A percentile compares a stretch with the other conserved stretches of the same genome.
Conservation (phyloP, 2,113 vertebrate genomes). For the Caloenas nicobarica region DNA sequence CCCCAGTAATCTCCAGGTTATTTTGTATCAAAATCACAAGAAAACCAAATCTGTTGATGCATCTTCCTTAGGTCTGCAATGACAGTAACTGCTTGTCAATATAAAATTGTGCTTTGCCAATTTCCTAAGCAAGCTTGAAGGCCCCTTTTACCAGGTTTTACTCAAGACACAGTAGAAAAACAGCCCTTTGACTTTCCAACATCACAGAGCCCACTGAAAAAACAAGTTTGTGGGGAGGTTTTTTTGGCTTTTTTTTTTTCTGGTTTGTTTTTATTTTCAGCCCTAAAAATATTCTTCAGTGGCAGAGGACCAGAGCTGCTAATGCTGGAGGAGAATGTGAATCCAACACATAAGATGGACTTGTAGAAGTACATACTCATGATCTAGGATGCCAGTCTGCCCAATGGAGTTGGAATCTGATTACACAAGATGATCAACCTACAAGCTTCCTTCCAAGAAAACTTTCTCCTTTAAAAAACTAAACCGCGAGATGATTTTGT, state of each 20-base stretch:
- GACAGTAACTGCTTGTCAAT: not conserved
- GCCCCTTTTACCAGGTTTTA: not conserved
- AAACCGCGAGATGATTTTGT: not conserved
- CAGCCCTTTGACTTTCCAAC: not conserved
- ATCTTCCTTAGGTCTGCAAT: not conserved
- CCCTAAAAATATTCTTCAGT: not conserved
- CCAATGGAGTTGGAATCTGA: not conserved
- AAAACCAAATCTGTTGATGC: not conserved
- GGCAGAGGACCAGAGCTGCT: not conserved
- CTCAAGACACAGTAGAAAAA: not conserved
- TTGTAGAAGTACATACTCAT: not conserved
- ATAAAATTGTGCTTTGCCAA: not conserved
- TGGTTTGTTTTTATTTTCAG: not conserved
- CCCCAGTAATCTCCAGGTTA: not conserved
- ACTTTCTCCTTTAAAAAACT: not conserved
- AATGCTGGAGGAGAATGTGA: not conserved
- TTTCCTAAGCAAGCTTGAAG: not conserved
- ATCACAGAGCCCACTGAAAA: not conserved
- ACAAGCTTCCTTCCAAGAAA: not conserved
- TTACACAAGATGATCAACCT: not conserved
- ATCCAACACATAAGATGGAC: not conserved
- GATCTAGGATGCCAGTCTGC: not conserved
- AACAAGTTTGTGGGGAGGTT: not conserved
- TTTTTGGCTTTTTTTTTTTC: not conserved
- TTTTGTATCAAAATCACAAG: not conserved